Percentiles rank a stretch among this genome's conserved stretches.
Evolutionary conservation across 2,888 invertebrate species (phyloP).

Genomic region (Seira musarum): DNA sequence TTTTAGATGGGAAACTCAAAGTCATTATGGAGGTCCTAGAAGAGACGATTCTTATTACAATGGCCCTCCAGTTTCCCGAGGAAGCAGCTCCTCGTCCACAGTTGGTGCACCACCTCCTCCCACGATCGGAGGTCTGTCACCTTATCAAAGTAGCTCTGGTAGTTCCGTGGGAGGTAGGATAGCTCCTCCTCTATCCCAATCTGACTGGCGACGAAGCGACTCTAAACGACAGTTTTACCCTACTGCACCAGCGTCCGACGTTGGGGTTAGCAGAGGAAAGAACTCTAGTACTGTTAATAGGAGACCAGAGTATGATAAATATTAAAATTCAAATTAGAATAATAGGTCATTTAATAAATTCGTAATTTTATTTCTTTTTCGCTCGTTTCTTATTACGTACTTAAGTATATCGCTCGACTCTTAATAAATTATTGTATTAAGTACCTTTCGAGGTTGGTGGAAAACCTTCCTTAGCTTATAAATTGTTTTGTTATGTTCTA

Average conservation of each 20-base stretch:
- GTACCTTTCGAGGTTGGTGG: too few relatives aligned
- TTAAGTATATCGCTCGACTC: background rate
- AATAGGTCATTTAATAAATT: background rate
- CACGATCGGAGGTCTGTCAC: conserved; percentile 42
- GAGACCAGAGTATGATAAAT: conserved; percentile 55
- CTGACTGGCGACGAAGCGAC: conserved; percentile 59
- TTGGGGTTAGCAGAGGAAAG: conserved; percentile 23
- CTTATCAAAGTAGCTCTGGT: conserved; percentile 54
- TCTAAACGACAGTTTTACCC: conserved; percentile 53
- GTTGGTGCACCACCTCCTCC: conserved; percentile 46
- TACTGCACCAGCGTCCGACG: conserved; percentile 13
- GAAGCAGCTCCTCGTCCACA: conserved; percentile 6
- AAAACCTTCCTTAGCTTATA: too few relatives aligned
- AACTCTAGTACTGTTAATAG: conserved; percentile 41
- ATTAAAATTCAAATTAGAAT: conserved; percentile 25
- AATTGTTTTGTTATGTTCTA: too few relatives aligned
- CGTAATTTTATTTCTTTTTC: background rate
- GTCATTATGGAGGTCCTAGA: conserved; percentile 40
- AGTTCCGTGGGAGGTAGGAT: conserved; percentile 49
- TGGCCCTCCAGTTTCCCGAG: conserved; percentile 30
- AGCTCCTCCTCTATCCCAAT: conserved; percentile 54
- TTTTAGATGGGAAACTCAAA: conserved; percentile 38
- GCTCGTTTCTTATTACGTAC: background rate
- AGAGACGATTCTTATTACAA: conserved; percentile 47
- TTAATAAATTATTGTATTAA: too few relatives aligned